Base-by-base conservation (phyloP, 2,797 vertebrate species). In the Gadopsis marmoratus region DNA sequence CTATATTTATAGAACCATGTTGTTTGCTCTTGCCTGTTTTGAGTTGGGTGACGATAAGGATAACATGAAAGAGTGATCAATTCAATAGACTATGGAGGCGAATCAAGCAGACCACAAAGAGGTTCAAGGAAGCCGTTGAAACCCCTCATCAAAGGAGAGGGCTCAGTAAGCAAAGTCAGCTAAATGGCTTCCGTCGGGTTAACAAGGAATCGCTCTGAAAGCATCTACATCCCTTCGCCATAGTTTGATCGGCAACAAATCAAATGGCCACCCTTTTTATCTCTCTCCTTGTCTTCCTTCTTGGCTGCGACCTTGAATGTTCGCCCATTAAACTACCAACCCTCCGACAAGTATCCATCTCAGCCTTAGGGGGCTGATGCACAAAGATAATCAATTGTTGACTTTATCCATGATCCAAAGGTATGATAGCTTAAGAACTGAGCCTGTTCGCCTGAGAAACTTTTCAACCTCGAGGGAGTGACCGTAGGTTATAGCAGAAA, bases 371-470 rank as follows among this genome's bases (percentile, higher is more conserved):
- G 90, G 91, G 84, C 84, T 82, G 86, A 89, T 90, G 87, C 86
- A 81, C 89, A 86, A 84, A 90, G 91, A 94, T 95, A 94, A 95
- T 95, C 94, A 93, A 95, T 94, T 91, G 90, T 86, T 89, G 90
- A 90, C 89, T 92, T 92, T 91, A 92, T 92, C 90, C 90, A 68
- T 67, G 92, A 94, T 95, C 92, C 89, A 92, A 89, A 89, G 88
- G 81, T 83, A 85, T 59, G 90, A 93, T 94, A 95, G 85, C 83
- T 85, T 78, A 68, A 74, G 85, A 81, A 81, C 65, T 81, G 83
- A 86, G 86, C 84, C 83, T 66, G 76, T 77, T 71, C 33, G 77
- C 83, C 85, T 87, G 86, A 88, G 88, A 89, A 91, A 83, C 83
- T 87, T 77, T 47, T 6, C 31, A 69, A 76, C 71, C 91, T 86